A percentile compares a stretch with the other conserved stretches of the same genome.
Conservation (phyloP, 2,888 invertebrate genomes). For the Notodonta ziczac region DNA sequence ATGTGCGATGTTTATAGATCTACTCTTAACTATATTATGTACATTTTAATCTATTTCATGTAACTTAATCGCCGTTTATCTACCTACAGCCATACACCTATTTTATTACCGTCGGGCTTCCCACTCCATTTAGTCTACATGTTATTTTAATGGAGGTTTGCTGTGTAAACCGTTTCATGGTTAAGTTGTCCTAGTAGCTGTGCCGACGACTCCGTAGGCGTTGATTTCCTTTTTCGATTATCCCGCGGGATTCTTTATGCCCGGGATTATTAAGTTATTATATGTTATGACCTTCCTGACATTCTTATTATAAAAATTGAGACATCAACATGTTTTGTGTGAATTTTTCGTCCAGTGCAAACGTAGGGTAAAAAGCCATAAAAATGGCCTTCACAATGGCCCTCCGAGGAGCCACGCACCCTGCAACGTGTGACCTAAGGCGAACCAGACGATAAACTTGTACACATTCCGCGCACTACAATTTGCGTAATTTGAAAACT, state of each 20-base stretch:
- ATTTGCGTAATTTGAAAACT: conserved; percentile 59
- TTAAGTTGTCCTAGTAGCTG: not conserved
- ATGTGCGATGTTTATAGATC: not conserved
- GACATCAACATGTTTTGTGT: too few species aligned
- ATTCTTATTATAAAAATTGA: too few species aligned
- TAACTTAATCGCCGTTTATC: conserved; percentile 1
- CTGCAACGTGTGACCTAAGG: conserved; percentile 32
- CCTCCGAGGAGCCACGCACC: not conserved
- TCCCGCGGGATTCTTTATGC: too few species aligned
- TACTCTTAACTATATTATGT: not conserved
- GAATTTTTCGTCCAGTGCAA: too few species aligned
- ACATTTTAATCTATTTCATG: not conserved
- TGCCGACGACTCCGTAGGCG: not conserved
- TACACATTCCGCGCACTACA: conserved; percentile 37
- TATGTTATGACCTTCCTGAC: too few species aligned
- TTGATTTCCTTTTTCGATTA: too few species aligned
- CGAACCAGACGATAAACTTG: conserved; percentile 29
- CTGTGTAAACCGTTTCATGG: not conserved
- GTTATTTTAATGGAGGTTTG: not conserved
- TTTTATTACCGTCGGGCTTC: conserved; percentile 1
- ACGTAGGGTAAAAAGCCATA: too few species aligned
- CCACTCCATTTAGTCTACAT: not conserved
- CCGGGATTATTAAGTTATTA: too few species aligned
- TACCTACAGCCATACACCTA: not conserved
- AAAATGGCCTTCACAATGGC: not conserved